Evolutionary conservation across 2,888 invertebrate species (phyloP).

Genomic region (Dendrolimus pini): DNA sequence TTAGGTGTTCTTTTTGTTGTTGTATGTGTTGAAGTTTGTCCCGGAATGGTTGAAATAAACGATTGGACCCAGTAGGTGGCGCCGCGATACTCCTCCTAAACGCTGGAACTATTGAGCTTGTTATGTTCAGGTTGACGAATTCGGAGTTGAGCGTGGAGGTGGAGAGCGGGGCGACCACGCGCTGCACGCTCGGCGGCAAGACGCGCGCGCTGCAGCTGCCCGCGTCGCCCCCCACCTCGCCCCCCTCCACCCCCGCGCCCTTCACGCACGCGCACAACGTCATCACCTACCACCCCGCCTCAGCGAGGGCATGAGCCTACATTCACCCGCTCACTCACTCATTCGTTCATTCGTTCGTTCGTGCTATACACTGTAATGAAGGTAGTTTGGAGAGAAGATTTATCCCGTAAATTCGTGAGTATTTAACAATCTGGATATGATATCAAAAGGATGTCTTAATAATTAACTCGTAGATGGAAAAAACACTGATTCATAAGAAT

Average conservation of each 20-base stretch:
- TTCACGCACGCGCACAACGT: constrained; percentile 73
- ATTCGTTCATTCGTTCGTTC: neutral
- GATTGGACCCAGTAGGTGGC: too few species aligned
- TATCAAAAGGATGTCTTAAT: too few species aligned
- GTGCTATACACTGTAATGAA: neutral
- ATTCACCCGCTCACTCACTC: neutral
- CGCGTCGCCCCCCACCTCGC: constrained; percentile 12
- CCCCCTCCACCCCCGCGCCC: constrained; percentile 27
- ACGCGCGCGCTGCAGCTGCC: constrained; percentile 67
- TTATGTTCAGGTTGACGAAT: constrained; percentile 76
- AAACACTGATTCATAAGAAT: neutral
- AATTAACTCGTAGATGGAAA: neutral
- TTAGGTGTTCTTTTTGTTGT: too few species aligned
- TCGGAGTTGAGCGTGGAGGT: constrained; percentile 85
- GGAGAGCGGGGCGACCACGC: constrained; percentile 82
- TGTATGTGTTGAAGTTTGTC: too few species aligned
- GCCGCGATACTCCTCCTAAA: too few species aligned
- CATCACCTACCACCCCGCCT: constrained; percentile 70
- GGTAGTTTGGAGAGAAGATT: neutral
- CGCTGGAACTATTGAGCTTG: neutral
- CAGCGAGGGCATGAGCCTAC: constrained; percentile 43
- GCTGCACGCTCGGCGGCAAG: constrained; percentile 92
- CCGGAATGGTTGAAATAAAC: too few species aligned
- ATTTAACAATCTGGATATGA: too few species aligned
- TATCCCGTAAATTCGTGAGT: too few species aligned